Percentiles rank a stretch among this genome's conserved stretches.
These are phyloP conservation scores for Meleagris gallopavo DNA, from an alignment of 2,113 vertebrate species.

Conservation along the genomic window DNA sequence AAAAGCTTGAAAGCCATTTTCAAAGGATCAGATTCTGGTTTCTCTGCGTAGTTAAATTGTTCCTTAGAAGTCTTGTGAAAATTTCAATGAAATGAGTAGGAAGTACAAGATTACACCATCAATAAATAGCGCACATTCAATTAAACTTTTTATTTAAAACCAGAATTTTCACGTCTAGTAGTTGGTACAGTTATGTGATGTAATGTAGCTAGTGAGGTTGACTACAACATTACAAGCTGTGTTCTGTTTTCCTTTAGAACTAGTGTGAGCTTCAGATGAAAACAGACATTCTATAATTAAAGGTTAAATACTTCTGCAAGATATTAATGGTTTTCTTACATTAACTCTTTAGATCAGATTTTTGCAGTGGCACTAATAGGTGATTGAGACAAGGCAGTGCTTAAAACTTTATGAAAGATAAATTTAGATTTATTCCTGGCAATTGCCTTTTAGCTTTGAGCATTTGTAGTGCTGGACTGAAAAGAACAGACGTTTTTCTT, in stretches of 20 bases:
- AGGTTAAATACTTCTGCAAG: background rate
- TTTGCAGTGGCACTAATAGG: background rate
- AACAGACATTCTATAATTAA: background rate
- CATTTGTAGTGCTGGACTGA: conserved; percentile 11
- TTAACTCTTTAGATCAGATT: background rate
- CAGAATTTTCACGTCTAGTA: background rate
- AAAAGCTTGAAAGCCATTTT: background rate
- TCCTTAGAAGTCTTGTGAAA: background rate
- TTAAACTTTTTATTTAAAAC: background rate
- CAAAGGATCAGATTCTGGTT: background rate
- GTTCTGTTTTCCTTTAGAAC: background rate
- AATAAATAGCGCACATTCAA: background rate
- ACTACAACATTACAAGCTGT: background rate
- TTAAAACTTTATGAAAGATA: conserved; percentile 20
- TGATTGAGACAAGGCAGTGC: background rate
- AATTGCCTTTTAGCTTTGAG: conserved; percentile 39
- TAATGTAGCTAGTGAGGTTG: background rate
- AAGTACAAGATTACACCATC: background rate
- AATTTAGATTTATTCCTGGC: conserved; percentile 47
- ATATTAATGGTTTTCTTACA: background rate
- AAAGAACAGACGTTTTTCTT: conserved; percentile 43
- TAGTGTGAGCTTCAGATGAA: background rate
- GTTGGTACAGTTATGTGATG: background rate
- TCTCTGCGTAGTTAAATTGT: background rate
- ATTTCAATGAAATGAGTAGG: background rate